Evolutionary conservation across 2,113 vertebrate genomes (phyloP).

Genomic region (Sphyrna mokarran): DNA sequence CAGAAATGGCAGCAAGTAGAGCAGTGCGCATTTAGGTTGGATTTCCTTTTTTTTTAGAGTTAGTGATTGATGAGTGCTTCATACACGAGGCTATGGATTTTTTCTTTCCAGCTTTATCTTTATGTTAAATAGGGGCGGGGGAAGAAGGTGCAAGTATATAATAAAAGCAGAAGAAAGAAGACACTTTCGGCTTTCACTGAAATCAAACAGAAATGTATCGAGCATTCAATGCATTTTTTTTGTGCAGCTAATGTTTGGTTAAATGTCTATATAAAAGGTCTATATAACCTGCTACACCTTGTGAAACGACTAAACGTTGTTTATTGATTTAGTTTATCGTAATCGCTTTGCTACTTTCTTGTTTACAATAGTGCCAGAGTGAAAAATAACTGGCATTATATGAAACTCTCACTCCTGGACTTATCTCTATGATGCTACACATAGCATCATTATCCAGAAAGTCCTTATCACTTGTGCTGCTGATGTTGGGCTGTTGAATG

Average conservation of each 20-base stretch:
- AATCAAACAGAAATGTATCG: background rate
- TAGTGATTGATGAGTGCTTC: background rate
- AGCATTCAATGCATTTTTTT: background rate
- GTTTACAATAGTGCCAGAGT: constrained; percentile 37
- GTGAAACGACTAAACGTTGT: constrained; percentile 32
- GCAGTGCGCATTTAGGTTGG: background rate
- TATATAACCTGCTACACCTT: constrained; percentile 30
- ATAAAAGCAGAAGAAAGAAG: background rate
- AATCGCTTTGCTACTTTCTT: constrained; percentile 12
- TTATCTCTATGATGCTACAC: constrained; percentile 33
- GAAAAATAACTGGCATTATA: constrained; percentile 37
- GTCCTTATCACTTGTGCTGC: constrained; percentile 28
- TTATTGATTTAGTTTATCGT: constrained; percentile 33
- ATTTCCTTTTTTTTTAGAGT: background rate
- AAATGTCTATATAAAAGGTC: constrained; percentile 21
- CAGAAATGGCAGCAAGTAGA: background rate
- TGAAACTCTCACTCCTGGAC: constrained; percentile 32
- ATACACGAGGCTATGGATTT: background rate
- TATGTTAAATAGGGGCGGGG: background rate
- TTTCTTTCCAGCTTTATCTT: background rate
- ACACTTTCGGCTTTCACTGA: background rate
- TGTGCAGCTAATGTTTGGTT: constrained; percentile 29
- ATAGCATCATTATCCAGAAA: constrained; percentile 33
- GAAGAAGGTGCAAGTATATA: background rate
- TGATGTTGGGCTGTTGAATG: constrained; percentile 4